Conservation (phyloP, 2,113 vertebrate species). For the Natator depressus region DNA sequence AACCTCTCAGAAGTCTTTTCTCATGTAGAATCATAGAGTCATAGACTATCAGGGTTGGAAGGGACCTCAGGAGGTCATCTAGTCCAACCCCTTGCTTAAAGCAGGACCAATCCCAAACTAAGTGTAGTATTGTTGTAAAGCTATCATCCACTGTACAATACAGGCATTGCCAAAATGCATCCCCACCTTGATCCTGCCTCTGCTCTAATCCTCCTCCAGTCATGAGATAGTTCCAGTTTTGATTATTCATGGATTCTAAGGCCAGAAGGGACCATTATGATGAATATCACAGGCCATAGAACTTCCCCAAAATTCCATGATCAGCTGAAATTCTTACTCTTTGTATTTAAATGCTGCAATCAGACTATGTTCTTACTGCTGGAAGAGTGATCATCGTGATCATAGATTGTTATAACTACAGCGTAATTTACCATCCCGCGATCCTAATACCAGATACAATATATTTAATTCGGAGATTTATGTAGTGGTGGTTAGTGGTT, state of each 20-base stretch:
- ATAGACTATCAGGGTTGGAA: too few relatives aligned
- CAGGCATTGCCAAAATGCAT: background rate
- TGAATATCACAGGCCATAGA: background rate
- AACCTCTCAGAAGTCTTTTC: background rate
- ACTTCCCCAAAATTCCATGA: background rate
- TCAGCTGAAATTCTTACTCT: background rate
- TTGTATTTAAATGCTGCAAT: background rate
- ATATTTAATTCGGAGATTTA: background rate
- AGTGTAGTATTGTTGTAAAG: background rate
- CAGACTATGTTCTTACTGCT: background rate
- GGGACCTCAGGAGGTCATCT: too few relatives aligned
- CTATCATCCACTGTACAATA: background rate
- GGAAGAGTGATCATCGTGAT: background rate
- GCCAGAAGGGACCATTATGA: background rate
- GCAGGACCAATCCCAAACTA: too few relatives aligned
- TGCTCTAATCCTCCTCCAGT: background rate
- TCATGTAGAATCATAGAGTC: background rate
- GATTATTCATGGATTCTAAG: background rate
- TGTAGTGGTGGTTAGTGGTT: too few relatives aligned
- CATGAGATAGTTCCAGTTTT: accelerated
- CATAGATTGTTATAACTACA: background rate
- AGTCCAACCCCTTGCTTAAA: too few relatives aligned
- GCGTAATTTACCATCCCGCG: background rate
- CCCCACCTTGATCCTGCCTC: background rate
- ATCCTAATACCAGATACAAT: background rate